phyloP scores from a whole-genome alignment of 2,113 vertebrate genomes.

The Aspidoscelis tigris region DNA sequence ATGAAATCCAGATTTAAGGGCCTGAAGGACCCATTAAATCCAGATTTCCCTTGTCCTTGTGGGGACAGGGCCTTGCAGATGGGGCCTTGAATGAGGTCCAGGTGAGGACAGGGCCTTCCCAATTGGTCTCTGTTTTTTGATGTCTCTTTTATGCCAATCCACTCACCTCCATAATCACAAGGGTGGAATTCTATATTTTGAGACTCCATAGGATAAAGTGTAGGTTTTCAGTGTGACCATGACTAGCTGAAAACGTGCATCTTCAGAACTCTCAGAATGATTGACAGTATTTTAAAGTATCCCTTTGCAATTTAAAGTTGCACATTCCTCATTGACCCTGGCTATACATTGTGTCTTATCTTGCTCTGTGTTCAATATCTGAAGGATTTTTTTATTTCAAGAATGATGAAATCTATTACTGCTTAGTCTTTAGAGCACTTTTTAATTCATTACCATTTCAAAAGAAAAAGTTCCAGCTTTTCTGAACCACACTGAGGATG shows the following conservation, averaged over 20 bases:
- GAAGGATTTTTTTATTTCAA: constrained; percentile 13
- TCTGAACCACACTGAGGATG: not conserved
- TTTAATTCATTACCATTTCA: constrained; percentile 10
- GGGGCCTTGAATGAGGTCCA: too few species aligned
- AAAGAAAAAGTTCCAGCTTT: not conserved
- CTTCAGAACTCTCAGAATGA: not conserved
- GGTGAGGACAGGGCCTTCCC: too few species aligned
- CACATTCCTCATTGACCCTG: not conserved
- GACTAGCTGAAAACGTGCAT: not conserved
- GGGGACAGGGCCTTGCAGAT: too few species aligned
- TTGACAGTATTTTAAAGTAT: not conserved
- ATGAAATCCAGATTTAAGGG: too few species aligned
- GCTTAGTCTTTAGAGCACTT: constrained; percentile 18
- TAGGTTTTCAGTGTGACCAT: not conserved
- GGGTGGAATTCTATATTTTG: constrained; percentile 2
- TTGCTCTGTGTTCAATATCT: not conserved
- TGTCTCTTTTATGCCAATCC: not conserved
- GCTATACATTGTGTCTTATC: not conserved
- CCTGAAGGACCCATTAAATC: too few species aligned
- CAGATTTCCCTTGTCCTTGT: too few species aligned
- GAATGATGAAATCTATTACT: constrained; percentile 1
- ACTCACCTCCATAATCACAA: not conserved
- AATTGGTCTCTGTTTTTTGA: not conserved
- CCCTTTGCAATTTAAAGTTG: constrained; percentile 16
- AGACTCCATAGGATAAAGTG: not conserved